Evolutionary conservation across 2,888 invertebrate genomes (phyloP), one percentile per base, ranked within the genome.

Genomic region (Polydesmus complanatus): DNA sequence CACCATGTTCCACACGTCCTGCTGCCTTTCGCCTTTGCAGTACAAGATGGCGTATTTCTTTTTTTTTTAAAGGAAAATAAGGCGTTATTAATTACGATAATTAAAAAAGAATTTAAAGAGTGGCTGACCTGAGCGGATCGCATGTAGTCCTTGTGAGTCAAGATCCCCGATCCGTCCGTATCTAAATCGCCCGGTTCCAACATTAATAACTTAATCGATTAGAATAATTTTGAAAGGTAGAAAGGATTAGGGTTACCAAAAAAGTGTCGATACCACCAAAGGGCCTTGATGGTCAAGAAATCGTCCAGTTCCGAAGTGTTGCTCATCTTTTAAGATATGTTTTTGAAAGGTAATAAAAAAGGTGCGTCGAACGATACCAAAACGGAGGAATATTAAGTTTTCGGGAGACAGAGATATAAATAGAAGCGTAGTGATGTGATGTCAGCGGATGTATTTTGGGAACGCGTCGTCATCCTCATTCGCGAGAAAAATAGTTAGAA

Each of bases 21-120:
- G 52, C 14, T 54, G 26, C 8, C 56, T 25, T 18, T 63, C 60
- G 2, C 63, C 63, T 27, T 63, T 63, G 52, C 63, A 61, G 48
- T 63, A 63, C 27, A 60, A 49, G 21, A 63, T 63, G 21, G 63
- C 58, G 25, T 61, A 63, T 57, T 63, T 61, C 61, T 62, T 3
- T 23, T 25, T 22, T 2, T 26, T 2, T 14, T 8, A 37, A 8
- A 37, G 5, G 14, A 37, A 37, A 14, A 37, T 37, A 37, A 37
- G 11, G 52, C 22, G n/a, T 52, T 52, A 22, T n/a, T 51, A 11
- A 19, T 11, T 11, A 19, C 22, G n/a, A 8, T 51, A 51, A 51
- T 8, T 19, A 51, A 19, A 51, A 51, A 8, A 54, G n/a, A 5
- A 22, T 25, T 3, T 54, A 25, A 5, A 55, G 19, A 11, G 14